Conservation (phyloP, 2,113 vertebrate species). For the Trichomycterus rosablanca region DNA sequence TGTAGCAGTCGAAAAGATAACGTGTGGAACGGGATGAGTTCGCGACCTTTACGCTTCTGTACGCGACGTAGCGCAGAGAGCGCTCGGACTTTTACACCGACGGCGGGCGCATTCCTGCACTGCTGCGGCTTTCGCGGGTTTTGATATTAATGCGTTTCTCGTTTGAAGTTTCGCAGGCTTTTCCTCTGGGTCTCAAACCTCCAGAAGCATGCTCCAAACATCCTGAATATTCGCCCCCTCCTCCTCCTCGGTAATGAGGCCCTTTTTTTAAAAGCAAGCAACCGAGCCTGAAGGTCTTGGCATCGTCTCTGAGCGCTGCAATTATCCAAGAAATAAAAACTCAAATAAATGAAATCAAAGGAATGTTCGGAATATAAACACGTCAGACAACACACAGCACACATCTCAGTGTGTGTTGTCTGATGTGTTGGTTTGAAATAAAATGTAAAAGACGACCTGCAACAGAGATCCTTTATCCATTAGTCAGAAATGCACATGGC, state of each 20-base stretch:
- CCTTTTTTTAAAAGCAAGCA: background rate
- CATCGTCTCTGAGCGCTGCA: background rate
- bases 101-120: conserved; percentile 21
- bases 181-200: conserved; percentile 11
- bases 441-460: too few relatives aligned
- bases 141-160: conserved; percentile 32
- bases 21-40: background rate
- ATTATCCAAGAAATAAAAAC: conserved; percentile 8
- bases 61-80: too few relatives aligned
- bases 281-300: conserved; percentile 3
- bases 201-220: conserved; percentile 26
- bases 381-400: background rate
- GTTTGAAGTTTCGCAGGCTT: conserved; percentile 36
- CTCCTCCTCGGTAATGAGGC: background rate
- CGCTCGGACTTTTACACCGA: conserved; percentile 22
- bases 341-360: conserved; percentile 16
- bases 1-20: background rate
- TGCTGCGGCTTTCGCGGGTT: conserved; percentile 30
- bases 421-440: too few relatives aligned
- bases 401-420: too few relatives aligned
- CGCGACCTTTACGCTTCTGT: conserved; percentile 1
- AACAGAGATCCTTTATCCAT: too few relatives aligned
- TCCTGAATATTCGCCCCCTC: background rate
- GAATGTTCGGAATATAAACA: background rate
- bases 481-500: too few relatives aligned